Conservation (phyloP, 2,113 vertebrate genomes). For the Gallinago jamesoni region DNA sequence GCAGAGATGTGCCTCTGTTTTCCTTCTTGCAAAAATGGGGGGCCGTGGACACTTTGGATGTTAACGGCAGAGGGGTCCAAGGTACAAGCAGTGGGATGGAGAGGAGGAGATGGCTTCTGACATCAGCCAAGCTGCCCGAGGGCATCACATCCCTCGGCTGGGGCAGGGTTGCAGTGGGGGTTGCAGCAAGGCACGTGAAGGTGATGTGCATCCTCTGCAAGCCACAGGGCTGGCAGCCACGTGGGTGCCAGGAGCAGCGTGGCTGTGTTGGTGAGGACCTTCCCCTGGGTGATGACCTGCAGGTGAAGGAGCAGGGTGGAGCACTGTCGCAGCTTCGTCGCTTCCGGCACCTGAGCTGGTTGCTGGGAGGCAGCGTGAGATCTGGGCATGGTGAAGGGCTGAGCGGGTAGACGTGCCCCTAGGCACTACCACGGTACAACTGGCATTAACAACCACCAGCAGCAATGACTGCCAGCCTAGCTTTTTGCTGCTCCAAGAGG, state of each 20-base stretch:
- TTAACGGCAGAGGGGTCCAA: not conserved
- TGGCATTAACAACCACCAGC: rapidly evolving
- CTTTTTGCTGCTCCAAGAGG: not conserved
- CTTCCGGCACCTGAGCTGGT: not conserved
- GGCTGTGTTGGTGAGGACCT: not conserved
- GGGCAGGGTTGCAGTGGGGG: not conserved
- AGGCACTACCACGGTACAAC: not conserved
- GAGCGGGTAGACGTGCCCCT: not conserved
- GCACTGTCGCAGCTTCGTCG: not conserved
- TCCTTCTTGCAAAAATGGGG: not conserved
- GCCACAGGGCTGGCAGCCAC: not conserved
- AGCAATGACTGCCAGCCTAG: not conserved
- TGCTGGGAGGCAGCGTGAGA: not conserved
- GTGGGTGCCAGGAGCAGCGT: not conserved
- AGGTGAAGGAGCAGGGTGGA: constrained; percentile 12
- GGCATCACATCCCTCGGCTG: rapidly evolving
- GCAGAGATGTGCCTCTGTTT: not conserved
- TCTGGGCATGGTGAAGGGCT: not conserved
- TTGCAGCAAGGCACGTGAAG: not conserved
- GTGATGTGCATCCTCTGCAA: not conserved
- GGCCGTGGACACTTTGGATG: not conserved
- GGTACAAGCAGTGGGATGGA: not conserved
- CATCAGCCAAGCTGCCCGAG: not conserved
- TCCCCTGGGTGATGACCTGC: not conserved
- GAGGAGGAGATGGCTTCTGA: not conserved